Evolutionary conservation across 2,797 vertebrate species (phyloP).

Genomic region (Dermochelys coriacea): DNA sequence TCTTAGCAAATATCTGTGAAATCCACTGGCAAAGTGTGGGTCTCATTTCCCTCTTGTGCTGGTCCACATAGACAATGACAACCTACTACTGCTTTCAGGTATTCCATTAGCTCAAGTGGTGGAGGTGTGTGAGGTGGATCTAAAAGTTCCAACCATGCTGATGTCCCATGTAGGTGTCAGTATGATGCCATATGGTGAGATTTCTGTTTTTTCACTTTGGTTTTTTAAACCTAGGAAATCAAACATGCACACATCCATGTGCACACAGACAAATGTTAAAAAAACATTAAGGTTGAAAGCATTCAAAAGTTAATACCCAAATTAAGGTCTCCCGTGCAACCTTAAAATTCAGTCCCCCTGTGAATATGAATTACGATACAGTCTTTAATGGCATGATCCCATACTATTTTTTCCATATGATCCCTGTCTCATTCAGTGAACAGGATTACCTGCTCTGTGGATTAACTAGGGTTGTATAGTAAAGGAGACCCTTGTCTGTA

Average conservation of each 20-base stretch:
- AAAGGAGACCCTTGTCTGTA: background rate
- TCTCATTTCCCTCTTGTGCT: background rate
- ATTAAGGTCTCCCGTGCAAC: background rate
- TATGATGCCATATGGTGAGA: background rate
- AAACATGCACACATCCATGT: background rate
- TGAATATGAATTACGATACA: too few species aligned
- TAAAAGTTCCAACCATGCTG: background rate
- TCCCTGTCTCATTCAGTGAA: background rate
- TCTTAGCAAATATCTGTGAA: background rate
- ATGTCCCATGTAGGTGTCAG: background rate
- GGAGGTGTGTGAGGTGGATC: background rate
- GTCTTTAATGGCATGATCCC: background rate
- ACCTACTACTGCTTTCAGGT: background rate
- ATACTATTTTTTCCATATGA: fast-evolving
- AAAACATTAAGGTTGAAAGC: background rate
- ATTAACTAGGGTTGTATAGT: background rate
- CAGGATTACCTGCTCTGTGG: background rate
- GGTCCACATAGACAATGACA: background rate
- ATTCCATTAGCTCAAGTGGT: background rate
- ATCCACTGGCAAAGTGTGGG: background rate
- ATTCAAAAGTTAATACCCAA: background rate
- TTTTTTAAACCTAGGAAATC: background rate
- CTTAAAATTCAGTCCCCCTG: too few species aligned
- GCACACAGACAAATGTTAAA: too few species aligned
- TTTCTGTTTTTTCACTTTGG: background rate